Conservation (phyloP, 2,797 vertebrate genomes). For the Microctenopoma lineatum region DNA sequence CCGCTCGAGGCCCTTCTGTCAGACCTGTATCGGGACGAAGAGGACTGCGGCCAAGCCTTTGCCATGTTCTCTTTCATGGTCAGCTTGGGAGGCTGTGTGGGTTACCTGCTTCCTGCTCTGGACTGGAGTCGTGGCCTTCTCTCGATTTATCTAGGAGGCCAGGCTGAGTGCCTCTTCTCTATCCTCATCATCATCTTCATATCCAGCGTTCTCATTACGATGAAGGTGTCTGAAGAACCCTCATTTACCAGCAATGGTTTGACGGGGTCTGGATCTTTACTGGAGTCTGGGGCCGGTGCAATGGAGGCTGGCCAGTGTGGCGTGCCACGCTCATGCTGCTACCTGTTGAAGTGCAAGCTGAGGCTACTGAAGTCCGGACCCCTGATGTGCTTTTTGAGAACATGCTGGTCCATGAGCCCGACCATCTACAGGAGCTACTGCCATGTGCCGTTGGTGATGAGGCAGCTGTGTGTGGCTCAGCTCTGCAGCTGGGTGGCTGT, state of each 20-base stretch:
- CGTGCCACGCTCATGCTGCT: constrained; percentile 76
- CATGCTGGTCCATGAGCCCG: constrained; percentile 83
- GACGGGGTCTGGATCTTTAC: constrained; percentile 21
- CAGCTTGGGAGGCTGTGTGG: constrained; percentile 86
- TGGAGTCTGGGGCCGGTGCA: constrained; percentile 38
- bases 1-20: constrained; percentile 85
- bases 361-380: constrained; percentile 74
- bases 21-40: constrained; percentile 82
- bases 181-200: constrained; percentile 85
- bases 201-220: constrained; percentile 83
- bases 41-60: constrained; percentile 84
- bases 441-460: constrained; percentile 83
- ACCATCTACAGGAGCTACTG: constrained; percentile 86
- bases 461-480: constrained; percentile 83
- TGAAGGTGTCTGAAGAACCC: constrained; percentile 83
- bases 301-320: constrained; percentile 57
- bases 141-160: constrained; percentile 77
- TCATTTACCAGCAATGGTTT: constrained; percentile 9
- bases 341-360: constrained; percentile 75
- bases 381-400: constrained; percentile 81
- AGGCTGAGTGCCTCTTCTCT: constrained; percentile 83
- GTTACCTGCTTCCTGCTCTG: constrained; percentile 83
- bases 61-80: constrained; percentile 89
- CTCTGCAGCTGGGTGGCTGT: constrained; percentile 88
- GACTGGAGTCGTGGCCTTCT: constrained; percentile 84